Base-by-base conservation (phyloP, 2,797 vertebrate species). In the Sebastes matsubarae region DNA sequence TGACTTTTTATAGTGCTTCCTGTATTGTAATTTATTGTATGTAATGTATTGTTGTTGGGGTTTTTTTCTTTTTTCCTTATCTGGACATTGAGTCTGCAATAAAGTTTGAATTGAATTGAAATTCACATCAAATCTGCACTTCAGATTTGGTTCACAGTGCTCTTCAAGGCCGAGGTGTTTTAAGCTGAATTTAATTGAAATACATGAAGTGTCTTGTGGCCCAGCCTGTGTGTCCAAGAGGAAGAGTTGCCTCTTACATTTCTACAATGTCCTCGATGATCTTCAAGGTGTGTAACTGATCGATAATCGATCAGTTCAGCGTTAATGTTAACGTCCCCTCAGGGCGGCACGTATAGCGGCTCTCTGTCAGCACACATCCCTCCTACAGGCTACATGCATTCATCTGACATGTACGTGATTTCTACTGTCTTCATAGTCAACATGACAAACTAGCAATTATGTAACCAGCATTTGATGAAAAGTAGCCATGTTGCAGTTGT, bases 391-490 rank as follows among this genome's bases (percentile, higher is more conserved):
- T 29, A 12, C 38, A 68, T 32, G 30, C 14, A 38, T 72, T 58
- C 64, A 46, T 83, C 7, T 30, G 18, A 72, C 80, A 38, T 2
- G 12, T 2, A 12, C 5, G 34, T 25, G 34, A 27, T 72, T 54
- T 0, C 0, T 12, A 42, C 38, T 42, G 54, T 55, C 46, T 18
- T 66, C 8, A 22, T 13, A 32, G 58, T 50, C 6, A 63, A 69
- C 71, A 46, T 12, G 54, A 8, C 55, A n/a, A 73, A 58, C 36
- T 16, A 34, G 25, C 24, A 63, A 69, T 86, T 85, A 82, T 78
- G 54, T 82, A 82, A 85, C 72, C 60, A 14, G 7, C 30, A 3
- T 67, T 59, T 16, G 20, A 55, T 4, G 34, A 24, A 27, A 50
- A 30, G 12, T 1, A 2, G n/a, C n/a, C 5, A 1, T 2, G 8